Conservation (phyloP, 1,140 invertebrate species). For the Drosophila baimaii region DNA sequence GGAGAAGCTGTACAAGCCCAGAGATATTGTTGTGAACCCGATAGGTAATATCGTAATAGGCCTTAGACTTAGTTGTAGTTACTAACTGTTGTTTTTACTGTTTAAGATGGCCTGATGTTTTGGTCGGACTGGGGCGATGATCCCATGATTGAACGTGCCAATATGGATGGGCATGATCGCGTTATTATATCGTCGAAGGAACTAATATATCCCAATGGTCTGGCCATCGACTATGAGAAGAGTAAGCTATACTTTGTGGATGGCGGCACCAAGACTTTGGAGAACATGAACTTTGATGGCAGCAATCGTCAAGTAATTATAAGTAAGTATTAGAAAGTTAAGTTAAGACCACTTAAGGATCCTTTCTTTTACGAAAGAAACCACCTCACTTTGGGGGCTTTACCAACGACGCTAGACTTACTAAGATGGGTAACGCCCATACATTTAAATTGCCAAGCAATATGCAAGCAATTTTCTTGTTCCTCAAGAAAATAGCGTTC, state of each 20-base stretch:
- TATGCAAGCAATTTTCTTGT: too few relatives aligned
- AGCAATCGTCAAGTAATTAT: conserved; percentile 88
- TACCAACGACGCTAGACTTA: too few relatives aligned
- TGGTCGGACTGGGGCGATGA: conserved; percentile 95
- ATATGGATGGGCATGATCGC: conserved; percentile 93
- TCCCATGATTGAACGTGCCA: conserved; percentile 92
- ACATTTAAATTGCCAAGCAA: too few relatives aligned
- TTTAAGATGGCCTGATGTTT: conserved; percentile 90
- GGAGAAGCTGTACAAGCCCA: conserved; percentile 91
- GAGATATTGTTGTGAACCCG: conserved; percentile 94
- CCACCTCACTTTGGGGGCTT: too few relatives aligned
- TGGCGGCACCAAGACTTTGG: conserved; percentile 91
- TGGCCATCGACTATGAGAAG: conserved; percentile 90
- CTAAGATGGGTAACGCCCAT: too few relatives aligned
- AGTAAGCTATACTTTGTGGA: conserved; percentile 93
- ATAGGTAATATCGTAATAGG: conserved; percentile 84
- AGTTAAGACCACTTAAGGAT: neutral
- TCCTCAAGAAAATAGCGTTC: too few relatives aligned
- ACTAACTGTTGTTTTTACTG: neutral
- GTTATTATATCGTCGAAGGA: conserved; percentile 88
- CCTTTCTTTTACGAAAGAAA: too few relatives aligned
- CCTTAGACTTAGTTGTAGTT: neutral
- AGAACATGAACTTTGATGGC: conserved; percentile 93
- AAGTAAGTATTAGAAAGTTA: conserved; percentile 84
- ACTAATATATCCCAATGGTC: conserved; percentile 92